Base-by-base conservation (phyloP, 2,888 invertebrate genomes). In the Andrena camellia region DNA sequence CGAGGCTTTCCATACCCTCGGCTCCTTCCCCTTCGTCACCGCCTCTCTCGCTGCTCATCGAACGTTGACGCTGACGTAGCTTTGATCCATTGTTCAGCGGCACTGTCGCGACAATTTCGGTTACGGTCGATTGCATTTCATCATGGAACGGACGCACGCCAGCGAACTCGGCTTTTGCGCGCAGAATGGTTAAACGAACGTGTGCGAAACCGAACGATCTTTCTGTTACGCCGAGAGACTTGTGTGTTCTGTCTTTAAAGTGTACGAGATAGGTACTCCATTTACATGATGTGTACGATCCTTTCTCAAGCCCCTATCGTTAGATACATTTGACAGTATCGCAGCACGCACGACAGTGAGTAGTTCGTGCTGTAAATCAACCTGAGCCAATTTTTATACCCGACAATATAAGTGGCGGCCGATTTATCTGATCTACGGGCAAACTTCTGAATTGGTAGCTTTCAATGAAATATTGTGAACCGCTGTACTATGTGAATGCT, bases 11-110 rank as follows among this genome's bases (percentile, higher is more conserved):
- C 93, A 93, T 92, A 87, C 93, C 93, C 87, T 93, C 93, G 88
- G 89, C 90, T 87, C 91, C 91, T 83, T 93, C 93, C 87, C 93
- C 93, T 92, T 96, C 96, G 91, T 95, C 94, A 88, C 95, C 94
- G 88, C 95, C 95, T 92, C 96, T 96, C 88, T 95, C 95, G 91
- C 95, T 95, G 91, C 95, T 95, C 92, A 96, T 95, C 93, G 96
- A 96, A 90, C 96, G 96, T 94, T 96, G 95, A 93, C 96, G 95
- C 94, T 95, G 95, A 92, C 94, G 94, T 93, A 95, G 90, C 86
- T 95, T 95, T 92, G 95, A 95, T 95, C 95, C 95, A 95, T 96
- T 95, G 95, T 96, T 96, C 94, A 96, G 95, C 93, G 96, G 95
- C 95, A 96, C 96, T 96, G 94, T 92, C 90, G 90, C 91, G 90